Evolutionary conservation across 2,888 invertebrate genomes (phyloP).

Genomic region (Tinea pellionella): DNA sequence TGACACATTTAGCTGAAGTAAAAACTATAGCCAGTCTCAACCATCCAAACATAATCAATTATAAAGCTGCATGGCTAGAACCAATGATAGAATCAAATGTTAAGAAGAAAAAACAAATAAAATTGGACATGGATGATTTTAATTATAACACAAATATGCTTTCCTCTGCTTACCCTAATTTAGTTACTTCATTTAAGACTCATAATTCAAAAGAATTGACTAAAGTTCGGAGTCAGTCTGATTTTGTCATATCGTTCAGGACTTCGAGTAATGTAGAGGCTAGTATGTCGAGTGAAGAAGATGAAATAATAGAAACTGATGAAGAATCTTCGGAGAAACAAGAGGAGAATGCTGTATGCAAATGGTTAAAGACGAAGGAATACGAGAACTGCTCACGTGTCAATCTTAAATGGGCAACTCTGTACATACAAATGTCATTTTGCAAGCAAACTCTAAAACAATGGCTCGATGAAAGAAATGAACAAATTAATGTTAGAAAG

Average conservation of each 20-base stretch:
- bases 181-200: conserved; percentile 58
- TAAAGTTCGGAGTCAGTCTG: conserved; percentile 44
- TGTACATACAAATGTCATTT: conserved; percentile 87
- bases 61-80: conserved; percentile 88
- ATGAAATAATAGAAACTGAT: conserved; percentile 36
- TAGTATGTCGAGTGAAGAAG: conserved; percentile 26
- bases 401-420: conserved; percentile 73
- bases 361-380: conserved; percentile 34
- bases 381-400: conserved; percentile 55
- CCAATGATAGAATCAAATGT: conserved; percentile 64
- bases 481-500: conserved; percentile 36
- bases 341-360: conserved; percentile 42
- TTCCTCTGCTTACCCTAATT: conserved; percentile 46
- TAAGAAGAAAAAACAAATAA: conserved; percentile 34
- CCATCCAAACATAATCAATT: conserved; percentile 84
- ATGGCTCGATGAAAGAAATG: conserved; percentile 78
- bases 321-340: conserved; percentile 28
- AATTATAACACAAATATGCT: conserved; percentile 19
- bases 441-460: conserved; percentile 81
- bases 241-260: conserved; percentile 52
- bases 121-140: conserved; percentile 43
- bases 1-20: conserved; percentile 79
- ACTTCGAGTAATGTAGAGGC: conserved; percentile 44
- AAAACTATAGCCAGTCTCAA: conserved; percentile 82
- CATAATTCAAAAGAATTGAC: conserved; percentile 55